A percentile compares a stretch with the other conserved stretches of the same genome.
Conservation (phyloP, 2,888 invertebrate species). For the Gandaritis pyraliata region DNA sequence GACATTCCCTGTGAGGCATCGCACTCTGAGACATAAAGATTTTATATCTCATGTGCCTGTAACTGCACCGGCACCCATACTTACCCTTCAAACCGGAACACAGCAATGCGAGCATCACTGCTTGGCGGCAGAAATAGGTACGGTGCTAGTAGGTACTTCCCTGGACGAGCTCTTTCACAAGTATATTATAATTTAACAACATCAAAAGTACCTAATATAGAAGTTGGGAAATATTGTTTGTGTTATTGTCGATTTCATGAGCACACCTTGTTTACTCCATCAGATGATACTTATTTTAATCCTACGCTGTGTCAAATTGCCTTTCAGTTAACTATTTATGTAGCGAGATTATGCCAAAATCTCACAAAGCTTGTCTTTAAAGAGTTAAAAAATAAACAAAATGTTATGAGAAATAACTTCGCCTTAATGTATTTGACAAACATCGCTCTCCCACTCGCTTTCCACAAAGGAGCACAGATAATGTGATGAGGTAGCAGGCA, state of each 20-base stretch:
- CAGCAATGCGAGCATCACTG: no score
- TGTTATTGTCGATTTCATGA: conserved; percentile 24
- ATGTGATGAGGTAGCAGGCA: conserved; percentile 56
- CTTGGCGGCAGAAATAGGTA: no score
- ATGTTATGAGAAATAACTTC: conserved; percentile 36
- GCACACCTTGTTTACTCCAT: conserved; percentile 14
- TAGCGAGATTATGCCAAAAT: not conserved
- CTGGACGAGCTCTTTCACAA: no score
- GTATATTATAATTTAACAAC: conserved; percentile 12
- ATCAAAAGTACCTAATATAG: conserved; percentile 19
- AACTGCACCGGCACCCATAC: no score
- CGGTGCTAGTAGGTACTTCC: no score
- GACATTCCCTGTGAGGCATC: no score
- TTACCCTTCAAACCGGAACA: no score
- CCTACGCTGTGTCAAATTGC: no score
- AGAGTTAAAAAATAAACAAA: not conserved
- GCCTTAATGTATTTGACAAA: conserved; percentile 63
- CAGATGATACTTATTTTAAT: conserved; percentile 8
- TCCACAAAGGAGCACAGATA: conserved; percentile 43
- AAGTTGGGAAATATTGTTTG: not conserved
- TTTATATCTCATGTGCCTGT: no score
- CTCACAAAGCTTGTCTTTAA: not conserved
- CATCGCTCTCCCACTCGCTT: conserved; percentile 55
- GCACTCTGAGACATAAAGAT: no score
- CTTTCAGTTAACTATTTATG: no score